A percentile compares a stretch with the other conserved stretches of the same genome.
Evolutionary conservation across 2,888 invertebrate species (phyloP).

Genomic region (Rhaphigaster nebulosa): DNA sequence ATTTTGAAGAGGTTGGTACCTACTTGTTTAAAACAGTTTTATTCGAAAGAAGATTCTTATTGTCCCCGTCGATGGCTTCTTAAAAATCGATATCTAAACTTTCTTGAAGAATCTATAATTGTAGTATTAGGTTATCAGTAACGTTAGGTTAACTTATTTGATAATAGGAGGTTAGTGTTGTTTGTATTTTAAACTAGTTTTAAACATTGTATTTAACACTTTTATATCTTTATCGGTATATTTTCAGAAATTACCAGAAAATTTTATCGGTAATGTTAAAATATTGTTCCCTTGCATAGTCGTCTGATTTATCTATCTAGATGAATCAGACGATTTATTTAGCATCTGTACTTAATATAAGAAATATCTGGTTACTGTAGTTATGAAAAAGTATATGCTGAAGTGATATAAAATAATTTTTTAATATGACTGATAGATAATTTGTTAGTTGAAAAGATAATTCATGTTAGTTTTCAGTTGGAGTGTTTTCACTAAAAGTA

Average conservation of each 20-base stretch:
- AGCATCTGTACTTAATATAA: background rate
- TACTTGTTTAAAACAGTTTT: constrained; percentile 28
- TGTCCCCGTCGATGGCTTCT: constrained; percentile 39
- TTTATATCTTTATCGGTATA: background rate
- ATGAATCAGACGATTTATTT: background rate
- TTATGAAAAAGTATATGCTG: background rate
- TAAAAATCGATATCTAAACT: constrained; percentile 43
- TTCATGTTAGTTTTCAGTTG: background rate
- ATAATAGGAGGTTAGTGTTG: constrained; percentile 18
- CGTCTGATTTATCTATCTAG: background rate
- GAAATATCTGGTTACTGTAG: background rate
- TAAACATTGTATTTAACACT: background rate
- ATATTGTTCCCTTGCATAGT: background rate
- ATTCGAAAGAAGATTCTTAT: constrained; percentile 23
- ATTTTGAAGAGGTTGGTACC: constrained; percentile 44
- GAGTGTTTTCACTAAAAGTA: background rate
- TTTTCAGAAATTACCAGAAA: background rate
- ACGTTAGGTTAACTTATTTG: constrained; percentile 7
- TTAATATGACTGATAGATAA: no score
- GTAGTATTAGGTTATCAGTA: constrained; percentile 13
- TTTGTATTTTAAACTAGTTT: background rate
- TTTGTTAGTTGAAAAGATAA: background rate
- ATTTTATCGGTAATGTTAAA: background rate
- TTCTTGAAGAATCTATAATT: constrained; percentile 18
- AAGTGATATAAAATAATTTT: background rate